Conservation (phyloP, 35 echinoderm and acorn worm species). For the Ophiothrix spiculata region DNA sequence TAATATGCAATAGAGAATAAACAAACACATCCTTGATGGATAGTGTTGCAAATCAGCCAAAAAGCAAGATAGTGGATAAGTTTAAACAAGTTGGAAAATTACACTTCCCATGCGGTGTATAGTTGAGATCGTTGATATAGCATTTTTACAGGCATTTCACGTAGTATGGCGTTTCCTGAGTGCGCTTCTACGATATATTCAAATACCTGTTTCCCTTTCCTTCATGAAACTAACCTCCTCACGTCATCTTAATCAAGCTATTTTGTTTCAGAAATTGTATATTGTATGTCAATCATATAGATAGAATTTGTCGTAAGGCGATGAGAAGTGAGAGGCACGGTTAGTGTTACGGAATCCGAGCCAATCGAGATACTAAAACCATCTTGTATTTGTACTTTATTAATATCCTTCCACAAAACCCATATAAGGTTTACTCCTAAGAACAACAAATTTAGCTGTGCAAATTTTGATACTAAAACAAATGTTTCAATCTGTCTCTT, state of each 20-base stretch:
- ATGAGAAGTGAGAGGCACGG: background rate
- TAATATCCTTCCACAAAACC: background rate
- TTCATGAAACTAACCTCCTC: background rate
- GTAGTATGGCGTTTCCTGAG: background rate
- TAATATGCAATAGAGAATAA: background rate
- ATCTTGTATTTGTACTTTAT: background rate
- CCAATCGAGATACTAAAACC: background rate
- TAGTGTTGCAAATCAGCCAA: background rate
- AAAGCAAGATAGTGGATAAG: background rate
- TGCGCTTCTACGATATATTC: background rate
- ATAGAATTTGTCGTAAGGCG: background rate
- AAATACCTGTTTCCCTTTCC: background rate
- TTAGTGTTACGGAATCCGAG: background rate
- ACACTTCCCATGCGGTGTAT: background rate
- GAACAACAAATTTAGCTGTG: too few relatives aligned
- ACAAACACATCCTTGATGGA: background rate
- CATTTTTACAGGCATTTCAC: background rate
- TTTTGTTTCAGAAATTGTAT: slow-evolving; percentile 13
- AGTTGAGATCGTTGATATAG: background rate
- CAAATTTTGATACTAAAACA: too few relatives aligned
- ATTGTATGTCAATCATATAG: background rate
- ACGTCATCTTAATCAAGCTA: slow-evolving; percentile 1
- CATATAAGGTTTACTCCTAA: background rate
- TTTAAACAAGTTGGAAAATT: slow-evolving; percentile 2
- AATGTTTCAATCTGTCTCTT: background rate